phyloP scores from a whole-genome alignment of 2,113 vertebrate genomes.

The Rynchops niger region DNA sequence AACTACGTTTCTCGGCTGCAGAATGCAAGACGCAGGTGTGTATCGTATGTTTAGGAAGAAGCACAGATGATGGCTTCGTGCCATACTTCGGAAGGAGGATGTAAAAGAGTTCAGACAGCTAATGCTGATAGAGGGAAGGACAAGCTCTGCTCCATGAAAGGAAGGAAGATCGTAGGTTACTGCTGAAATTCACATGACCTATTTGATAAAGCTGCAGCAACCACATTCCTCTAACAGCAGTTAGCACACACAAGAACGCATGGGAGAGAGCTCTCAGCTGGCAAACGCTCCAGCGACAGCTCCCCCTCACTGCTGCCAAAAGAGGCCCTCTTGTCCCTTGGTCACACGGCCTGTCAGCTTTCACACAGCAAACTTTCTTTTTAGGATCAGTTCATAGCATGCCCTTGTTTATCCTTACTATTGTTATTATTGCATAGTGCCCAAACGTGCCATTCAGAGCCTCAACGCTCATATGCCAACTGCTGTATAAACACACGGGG shows the following conservation, averaged over 20 bases:
- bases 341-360: neutral
- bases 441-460: neutral
- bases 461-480: neutral
- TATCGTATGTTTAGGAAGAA: neutral
- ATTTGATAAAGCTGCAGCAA: slow-evolving; percentile 5
- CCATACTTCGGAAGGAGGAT: neutral
- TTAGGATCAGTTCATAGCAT: neutral
- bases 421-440: neutral
- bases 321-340: neutral
- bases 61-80: neutral
- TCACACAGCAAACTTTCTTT: neutral
- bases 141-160: neutral
- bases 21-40: neutral
- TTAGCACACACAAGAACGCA: neutral
- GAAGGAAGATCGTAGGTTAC: slow-evolving; percentile 15
- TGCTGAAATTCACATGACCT: slow-evolving; percentile 17
- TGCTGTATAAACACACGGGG: neutral
- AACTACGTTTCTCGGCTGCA: neutral
- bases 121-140: neutral
- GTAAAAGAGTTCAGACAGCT: neutral
- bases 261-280: neutral
- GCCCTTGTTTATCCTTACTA: neutral
- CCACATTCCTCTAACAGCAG: neutral
- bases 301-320: neutral
- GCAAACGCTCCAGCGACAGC: neutral